Conservation (phyloP, 1,140 invertebrate species). For the Nixonia krombeini region DNA sequence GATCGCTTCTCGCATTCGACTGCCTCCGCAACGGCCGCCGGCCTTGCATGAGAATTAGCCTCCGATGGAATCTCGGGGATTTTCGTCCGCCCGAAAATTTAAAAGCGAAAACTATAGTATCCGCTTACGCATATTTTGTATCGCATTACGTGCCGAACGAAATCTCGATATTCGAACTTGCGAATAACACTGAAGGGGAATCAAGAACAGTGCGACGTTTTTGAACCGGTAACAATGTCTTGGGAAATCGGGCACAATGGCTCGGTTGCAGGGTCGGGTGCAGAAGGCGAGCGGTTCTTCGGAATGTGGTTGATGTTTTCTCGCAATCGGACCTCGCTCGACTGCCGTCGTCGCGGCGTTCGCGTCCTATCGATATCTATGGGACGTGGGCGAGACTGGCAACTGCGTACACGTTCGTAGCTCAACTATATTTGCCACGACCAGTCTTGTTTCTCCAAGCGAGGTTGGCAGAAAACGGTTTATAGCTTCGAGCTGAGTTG, state of each 20-base stretch:
- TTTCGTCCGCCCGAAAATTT: too few species aligned
- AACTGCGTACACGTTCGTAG: constrained; percentile 11
- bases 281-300: constrained; percentile 20
- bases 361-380: constrained; percentile 14
- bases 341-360: constrained; percentile 6
- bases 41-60: constrained; percentile 37
- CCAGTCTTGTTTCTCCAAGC: constrained; percentile 20
- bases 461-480: constrained; percentile 1
- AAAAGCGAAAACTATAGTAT: too few species aligned
- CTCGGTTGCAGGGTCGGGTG: constrained; percentile 35
- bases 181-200: too few species aligned
- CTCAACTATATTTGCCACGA: constrained; percentile 33
- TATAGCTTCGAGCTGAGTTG: not conserved
- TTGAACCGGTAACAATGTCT: too few species aligned
- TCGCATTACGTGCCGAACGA: too few species aligned
- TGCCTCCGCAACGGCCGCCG: too few species aligned
- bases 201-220: too few species aligned
- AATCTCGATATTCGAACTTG: too few species aligned
- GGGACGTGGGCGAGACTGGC: constrained; percentile 22
- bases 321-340: constrained; percentile 21
- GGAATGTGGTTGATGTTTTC: constrained; percentile 26
- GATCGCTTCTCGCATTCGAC: constrained; percentile 24
- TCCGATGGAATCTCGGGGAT: not conserved
- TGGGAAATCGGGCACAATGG: constrained; percentile 35
- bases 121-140: too few species aligned